Evolutionary conservation across 2,797 vertebrate species (phyloP).

Genomic region (Decapterus maruadsi): DNA sequence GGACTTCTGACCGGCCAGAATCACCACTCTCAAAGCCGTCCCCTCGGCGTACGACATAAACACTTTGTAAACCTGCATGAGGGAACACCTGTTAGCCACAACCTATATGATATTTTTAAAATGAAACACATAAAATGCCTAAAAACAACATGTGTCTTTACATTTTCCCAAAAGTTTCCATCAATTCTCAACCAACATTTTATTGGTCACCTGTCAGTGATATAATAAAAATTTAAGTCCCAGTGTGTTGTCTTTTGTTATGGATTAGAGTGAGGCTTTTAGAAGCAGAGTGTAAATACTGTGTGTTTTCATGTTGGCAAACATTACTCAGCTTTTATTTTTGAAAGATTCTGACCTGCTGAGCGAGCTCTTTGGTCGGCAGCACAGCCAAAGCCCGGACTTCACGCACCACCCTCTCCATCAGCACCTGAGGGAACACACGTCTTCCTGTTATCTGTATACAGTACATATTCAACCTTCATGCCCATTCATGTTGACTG

Average conservation of each 20-base stretch:
- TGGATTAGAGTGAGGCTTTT: no score
- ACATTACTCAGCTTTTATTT: background rate
- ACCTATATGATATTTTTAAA: no score
- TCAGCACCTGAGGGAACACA: slow-evolving; percentile 85
- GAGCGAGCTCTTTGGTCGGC: slow-evolving; percentile 97
- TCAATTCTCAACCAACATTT: no score
- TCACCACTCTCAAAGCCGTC: slow-evolving; percentile 88
- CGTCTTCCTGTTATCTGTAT: background rate
- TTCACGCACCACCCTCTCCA: slow-evolving; percentile 88
- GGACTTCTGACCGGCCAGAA: slow-evolving; percentile 91
- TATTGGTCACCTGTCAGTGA: no score
- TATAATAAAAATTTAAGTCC: no score
- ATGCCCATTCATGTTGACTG: background rate
- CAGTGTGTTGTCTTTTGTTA: no score
- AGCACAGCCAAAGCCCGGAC: slow-evolving; percentile 92
- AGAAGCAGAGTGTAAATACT: no score
- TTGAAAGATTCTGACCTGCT: slow-evolving; percentile 87
- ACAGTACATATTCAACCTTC: background rate
- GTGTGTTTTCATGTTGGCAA: no score
- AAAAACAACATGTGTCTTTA: no score
- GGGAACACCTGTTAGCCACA: background rate
- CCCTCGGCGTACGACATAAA: slow-evolving; percentile 91
- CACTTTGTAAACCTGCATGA: slow-evolving; percentile 90
- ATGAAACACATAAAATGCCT: no score
- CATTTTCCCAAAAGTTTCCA: no score